These are phyloP conservation scores for Gymnobelideus leadbeateri DNA, from an alignment of 2,113 vertebrate genomes.

Conservation along the genomic window DNA sequence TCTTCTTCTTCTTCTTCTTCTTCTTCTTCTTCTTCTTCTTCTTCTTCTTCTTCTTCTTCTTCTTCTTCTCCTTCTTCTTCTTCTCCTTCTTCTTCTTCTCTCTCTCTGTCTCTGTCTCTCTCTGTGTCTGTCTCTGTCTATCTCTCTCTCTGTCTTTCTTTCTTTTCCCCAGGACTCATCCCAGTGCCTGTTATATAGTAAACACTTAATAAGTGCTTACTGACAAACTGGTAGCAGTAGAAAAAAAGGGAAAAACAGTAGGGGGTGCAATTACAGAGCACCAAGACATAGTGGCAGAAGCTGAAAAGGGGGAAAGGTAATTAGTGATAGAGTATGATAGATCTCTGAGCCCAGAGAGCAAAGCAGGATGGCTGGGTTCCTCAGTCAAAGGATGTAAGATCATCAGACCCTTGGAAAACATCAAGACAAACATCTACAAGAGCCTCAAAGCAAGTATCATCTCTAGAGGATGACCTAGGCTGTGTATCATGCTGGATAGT, in stretches of 20 bases:
- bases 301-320: not conserved
- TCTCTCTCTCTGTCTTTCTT: too few species aligned
- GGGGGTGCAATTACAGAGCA: not conserved
- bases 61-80: too few species aligned
- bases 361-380: not conserved
- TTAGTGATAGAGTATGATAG: not conserved
- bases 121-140: too few species aligned
- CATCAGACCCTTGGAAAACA: not conserved
- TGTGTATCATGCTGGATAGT: not conserved
- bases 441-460: not conserved
- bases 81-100: accelerated
- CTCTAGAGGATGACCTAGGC: not conserved
- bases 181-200: not conserved
- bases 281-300: not conserved
- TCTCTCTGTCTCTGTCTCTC: too few species aligned
- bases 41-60: accelerated
- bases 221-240: not conserved
- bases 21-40: too few species aligned
- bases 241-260: not conserved
- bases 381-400: not conserved
- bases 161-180: not conserved
- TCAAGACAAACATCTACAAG: not conserved
- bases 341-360: not conserved
- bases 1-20: too few species aligned
- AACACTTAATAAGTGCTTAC: not conserved